Base-by-base conservation (phyloP, 2,888 invertebrate genomes). In the Anoncus sp. region DNA sequence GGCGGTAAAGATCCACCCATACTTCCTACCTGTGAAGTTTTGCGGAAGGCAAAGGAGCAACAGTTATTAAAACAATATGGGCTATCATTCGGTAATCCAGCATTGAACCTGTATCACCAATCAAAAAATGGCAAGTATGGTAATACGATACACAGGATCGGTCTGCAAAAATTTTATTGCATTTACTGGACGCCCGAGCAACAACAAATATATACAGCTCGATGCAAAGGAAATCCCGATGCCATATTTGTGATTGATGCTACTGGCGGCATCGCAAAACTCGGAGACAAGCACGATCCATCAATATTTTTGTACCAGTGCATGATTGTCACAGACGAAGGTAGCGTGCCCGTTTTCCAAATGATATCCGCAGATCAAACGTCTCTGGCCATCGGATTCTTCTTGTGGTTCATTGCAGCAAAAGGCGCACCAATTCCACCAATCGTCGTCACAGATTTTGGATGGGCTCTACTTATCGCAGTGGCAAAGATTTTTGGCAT, bases 401-500 rank as follows among this genome's bases (percentile, higher is more conserved):
- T 74, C 35, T 22, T 72, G 14, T 38, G 57, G 35, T 18, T 38
- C 14, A 62, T 72, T 43, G 9, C 49, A 12, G 9, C 72, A 9
- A 31, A 72, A 63, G 62, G 62, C 18, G 63, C 47, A n/a, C 63
- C 49, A 1, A 45, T 27, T 9, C 60, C 60, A 24, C 31, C 31
- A 7, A 31, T 55, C 6, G 31, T 55, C 16, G 53, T 55, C 3
- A 40, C 14, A 6, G 70, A 65, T 35, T 71, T 76, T 35, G 59
- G 65, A 35, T 60, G 69, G 20, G 75, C 78, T 10, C 14, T 79
- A 14, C 5, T 79, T 3, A 77, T 66, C 24, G 81, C 82, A 20
- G 67, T 80, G 0, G 66, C 81, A 0, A 70, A 81, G 67, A 55
- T 73, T 35, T 80, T 82, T 16, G 76, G 65, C 3, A 72, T 31